These are phyloP conservation scores for Ostrea edulis DNA, from an alignment of 1,140 invertebrate species.

Conservation along the genomic window DNA sequence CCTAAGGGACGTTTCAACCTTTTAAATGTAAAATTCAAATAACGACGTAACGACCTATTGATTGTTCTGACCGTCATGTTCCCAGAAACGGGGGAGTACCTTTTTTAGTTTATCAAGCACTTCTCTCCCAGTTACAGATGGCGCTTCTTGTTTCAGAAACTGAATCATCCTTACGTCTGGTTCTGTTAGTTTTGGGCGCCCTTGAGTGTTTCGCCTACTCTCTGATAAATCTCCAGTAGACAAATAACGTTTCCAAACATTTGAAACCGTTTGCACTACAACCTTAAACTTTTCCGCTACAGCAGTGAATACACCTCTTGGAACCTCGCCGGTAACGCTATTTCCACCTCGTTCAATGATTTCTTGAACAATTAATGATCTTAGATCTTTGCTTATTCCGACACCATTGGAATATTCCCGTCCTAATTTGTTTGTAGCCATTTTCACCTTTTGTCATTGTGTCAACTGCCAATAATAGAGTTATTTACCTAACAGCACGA, in stretches of 20 bases:
- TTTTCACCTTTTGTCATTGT: neutral
- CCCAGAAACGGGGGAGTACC: neutral
- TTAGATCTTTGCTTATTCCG: neutral
- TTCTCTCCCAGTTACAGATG: conserved; percentile 21
- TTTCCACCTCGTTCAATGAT: neutral
- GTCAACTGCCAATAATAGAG: neutral
- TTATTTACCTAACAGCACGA: too few relatives aligned
- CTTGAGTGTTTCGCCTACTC: neutral
- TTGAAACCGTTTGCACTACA: neutral
- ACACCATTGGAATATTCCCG: neutral
- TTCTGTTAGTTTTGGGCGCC: conserved; percentile 34
- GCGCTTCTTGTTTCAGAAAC: conserved; percentile 13
- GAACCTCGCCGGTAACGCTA: neutral
- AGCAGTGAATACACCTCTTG: neutral
- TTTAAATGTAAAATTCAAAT: conserved; percentile 25
- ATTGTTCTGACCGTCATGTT: neutral
- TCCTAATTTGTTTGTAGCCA: neutral
- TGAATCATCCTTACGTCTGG: conserved; percentile 21
- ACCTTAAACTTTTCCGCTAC: neutral
- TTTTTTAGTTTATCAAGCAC: conserved; percentile 3
- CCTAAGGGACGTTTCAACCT: neutral
- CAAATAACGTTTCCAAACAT: conserved; percentile 2
- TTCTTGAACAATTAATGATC: conserved; percentile 1
- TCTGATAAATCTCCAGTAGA: neutral
- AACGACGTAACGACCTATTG: neutral